These are phyloP conservation scores for Calliopum simillimum DNA, from an alignment of 2,888 invertebrate genomes.

Conservation along the genomic window DNA sequence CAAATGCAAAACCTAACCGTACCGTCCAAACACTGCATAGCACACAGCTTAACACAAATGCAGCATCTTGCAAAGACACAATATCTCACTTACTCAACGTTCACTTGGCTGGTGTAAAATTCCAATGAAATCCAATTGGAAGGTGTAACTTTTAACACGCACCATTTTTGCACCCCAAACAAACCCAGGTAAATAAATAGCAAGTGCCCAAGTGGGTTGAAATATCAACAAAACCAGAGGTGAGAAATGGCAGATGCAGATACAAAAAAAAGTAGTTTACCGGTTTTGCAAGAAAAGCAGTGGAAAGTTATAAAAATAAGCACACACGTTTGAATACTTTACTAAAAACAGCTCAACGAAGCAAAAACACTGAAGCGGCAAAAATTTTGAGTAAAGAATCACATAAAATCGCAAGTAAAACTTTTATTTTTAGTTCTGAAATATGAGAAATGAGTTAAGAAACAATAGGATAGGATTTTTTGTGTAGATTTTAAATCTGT, in stretches of 20 bases:
- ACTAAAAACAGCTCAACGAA: neutral
- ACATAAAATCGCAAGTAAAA: too few relatives aligned
- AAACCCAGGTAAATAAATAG: neutral
- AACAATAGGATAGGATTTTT: too few relatives aligned
- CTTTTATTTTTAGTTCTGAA: too few relatives aligned
- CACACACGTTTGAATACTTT: slow-evolving; percentile 19
- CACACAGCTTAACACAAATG: slow-evolving; percentile 38
- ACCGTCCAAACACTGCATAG: slow-evolving; percentile 25
- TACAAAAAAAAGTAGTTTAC: too few relatives aligned
- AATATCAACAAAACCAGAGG: neutral
- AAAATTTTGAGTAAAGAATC: neutral
- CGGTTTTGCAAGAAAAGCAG: too few relatives aligned
- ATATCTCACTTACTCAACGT: neutral
- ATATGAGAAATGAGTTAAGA: too few relatives aligned
- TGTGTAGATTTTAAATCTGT: too few relatives aligned
- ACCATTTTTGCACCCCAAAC: slow-evolving; percentile 9
- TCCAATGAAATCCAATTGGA: slow-evolving; percentile 36
- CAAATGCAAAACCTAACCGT: neutral
- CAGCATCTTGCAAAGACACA: slow-evolving; percentile 24
- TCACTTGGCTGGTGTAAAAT: slow-evolving; percentile 20
- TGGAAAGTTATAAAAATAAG: neutral
- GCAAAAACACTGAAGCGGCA: neutral
- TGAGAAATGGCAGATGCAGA: neutral
- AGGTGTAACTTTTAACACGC: slow-evolving; percentile 41
- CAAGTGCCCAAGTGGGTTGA: neutral